phyloP scores from a whole-genome alignment of 1,140 invertebrate genomes.

The Drosophila sechellia region DNA sequence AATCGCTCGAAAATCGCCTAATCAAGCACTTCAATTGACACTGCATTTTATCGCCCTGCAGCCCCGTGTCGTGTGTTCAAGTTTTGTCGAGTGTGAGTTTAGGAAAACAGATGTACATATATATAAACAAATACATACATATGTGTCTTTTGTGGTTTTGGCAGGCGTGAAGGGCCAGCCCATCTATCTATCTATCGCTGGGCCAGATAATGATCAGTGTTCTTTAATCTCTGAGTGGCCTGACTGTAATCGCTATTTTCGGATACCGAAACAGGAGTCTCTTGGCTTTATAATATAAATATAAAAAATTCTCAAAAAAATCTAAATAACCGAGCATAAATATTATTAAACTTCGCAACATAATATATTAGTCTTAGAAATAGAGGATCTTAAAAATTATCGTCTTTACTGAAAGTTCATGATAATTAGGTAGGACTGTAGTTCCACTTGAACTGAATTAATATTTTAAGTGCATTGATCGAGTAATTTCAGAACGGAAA shows the following conservation, averaged over 20 bases:
- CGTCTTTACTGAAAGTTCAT: no score
- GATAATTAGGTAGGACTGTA: neutral
- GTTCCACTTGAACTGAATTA: neutral
- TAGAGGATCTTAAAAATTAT: no score
- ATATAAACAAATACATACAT: neutral
- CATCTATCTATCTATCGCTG: conserved; percentile 15
- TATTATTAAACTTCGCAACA: neutral
- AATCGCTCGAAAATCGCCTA: conserved; percentile 51
- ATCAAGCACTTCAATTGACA: conserved; percentile 56
- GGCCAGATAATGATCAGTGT: conserved; percentile 32
- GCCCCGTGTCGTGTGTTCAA: conserved; percentile 50
- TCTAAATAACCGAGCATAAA: neutral
- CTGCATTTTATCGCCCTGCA: conserved; percentile 67
- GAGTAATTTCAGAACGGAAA: neutral
- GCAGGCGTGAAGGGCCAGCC: conserved; percentile 42
- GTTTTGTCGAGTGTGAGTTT: conserved; percentile 30
- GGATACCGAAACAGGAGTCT: neutral
- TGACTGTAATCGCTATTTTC: conserved; percentile 25
- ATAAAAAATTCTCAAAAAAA: neutral
- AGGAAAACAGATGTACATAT: conserved; percentile 9
- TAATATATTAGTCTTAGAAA: no score
- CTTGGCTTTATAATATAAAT: neutral
- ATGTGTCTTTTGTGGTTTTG: conserved; percentile 40
- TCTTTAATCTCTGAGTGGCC: conserved; percentile 6
- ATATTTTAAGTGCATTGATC: neutral